Evolutionary conservation across 2,888 invertebrate species (phyloP), one percentile per base, ranked within the genome.

Genomic region (Lottia scabra): DNA sequence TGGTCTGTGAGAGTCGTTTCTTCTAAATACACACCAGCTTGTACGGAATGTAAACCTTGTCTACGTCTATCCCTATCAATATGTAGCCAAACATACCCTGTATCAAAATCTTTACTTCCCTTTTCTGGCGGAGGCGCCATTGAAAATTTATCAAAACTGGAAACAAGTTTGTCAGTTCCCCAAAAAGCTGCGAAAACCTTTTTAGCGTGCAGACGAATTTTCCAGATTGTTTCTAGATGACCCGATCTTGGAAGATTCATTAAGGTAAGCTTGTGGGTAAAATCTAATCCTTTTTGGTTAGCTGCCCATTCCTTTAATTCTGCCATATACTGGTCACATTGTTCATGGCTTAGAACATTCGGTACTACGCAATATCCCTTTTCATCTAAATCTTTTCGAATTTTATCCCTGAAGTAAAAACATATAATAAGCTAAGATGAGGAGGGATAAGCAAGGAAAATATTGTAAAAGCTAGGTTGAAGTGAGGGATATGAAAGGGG

Each of bases 341-440:
- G 48, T 43, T 63, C 63, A 38, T 13, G 15, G 46, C 67, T 63
- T 16, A 68, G 16, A 1, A 71, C 67, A n/a, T 71, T 64, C 5
- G 71, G 67, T n/a, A 71, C 23, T 46, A 71, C 71, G 48, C 71
- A 67, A 15, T 71, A 71, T 16, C 71, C 71, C 19, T 64, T 63
- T n/a, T 71, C 38, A 19, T 63, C 46, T 26, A 71, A 63, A 5
- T 68, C 67, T 0, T 13, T 56, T 44, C 46, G 13, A 4, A 71
- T 67, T 6, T 23, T n/a, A 10, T 71, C 64, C 12, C 71, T 71
- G 67, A 65, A 43, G 15, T 38, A 26, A 10, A 8, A 23, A 8
- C 23, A 12, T 30, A 30, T 30, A 2, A n/a, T n/a, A n/a, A n/a
- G n/a, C n/a, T n/a, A n/a, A n/a, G n/a, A n/a, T n/a, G n/a, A n/a